Evolutionary conservation across 2,888 invertebrate species (phyloP).

Genomic region (Synanthedon vespiformis): DNA sequence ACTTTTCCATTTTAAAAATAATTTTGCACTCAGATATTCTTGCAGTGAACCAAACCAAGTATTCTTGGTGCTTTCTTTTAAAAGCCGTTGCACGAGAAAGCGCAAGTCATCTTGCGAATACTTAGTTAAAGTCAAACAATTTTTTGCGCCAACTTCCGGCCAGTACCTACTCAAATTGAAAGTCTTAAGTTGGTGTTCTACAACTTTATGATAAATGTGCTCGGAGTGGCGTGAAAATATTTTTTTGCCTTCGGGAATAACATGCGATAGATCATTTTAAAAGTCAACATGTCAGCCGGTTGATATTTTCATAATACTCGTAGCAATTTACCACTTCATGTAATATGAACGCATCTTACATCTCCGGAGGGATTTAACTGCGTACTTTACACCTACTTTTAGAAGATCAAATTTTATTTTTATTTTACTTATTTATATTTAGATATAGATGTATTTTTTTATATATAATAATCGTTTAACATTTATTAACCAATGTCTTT

Average conservation of each 20-base stretch:
- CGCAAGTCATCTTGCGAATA: conserved; percentile 15
- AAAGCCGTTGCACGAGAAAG: conserved; percentile 12
- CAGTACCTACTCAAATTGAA: conserved; percentile 15
- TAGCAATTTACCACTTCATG: neutral
- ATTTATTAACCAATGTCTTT: too few relatives aligned
- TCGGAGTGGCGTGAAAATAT: neutral
- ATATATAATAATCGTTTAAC: too few relatives aligned
- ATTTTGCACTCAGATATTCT: neutral
- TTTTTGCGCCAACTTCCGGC: conserved; percentile 10
- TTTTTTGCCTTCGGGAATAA: conserved; percentile 1
- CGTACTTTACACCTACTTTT: too few relatives aligned
- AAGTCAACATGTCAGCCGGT: conserved; percentile 3
- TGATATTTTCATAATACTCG: neutral
- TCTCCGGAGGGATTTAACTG: too few relatives aligned
- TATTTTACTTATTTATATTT: too few relatives aligned
- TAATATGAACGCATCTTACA: too few relatives aligned
- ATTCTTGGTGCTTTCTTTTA: conserved; percentile 12
- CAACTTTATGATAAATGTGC: conserved; percentile 15
- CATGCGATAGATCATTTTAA: conserved; percentile 5
- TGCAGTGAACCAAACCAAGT: neutral
- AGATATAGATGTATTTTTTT: too few relatives aligned
- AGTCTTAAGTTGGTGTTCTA: conserved; percentile 15
- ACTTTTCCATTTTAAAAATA: too few relatives aligned
- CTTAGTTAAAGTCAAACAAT: conserved; percentile 18
- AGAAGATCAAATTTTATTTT: too few relatives aligned